Conservation (phyloP, 2,113 vertebrate genomes). For the Jaculus jaculus region DNA sequence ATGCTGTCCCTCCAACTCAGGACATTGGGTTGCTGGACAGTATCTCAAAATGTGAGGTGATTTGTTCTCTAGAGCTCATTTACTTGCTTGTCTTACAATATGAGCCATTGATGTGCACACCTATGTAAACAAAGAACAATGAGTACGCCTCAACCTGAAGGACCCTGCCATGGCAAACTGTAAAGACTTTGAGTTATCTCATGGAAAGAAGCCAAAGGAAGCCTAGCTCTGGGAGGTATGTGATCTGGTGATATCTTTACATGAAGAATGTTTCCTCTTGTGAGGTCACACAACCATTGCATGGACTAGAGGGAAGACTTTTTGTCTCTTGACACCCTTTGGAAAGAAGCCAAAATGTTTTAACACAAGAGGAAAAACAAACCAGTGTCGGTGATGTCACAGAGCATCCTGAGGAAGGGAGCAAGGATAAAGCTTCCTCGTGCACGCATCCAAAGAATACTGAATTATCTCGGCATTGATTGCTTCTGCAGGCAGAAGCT, state of each 20-base stretch:
- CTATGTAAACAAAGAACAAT: not conserved
- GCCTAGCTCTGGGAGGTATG: not conserved
- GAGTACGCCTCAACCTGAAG: not conserved
- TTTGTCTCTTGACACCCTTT: conserved; percentile 43
- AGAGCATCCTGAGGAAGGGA: conserved; percentile 66
- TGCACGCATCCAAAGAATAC: conserved; percentile 45
- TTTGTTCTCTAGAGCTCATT: not conserved
- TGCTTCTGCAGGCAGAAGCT: conserved; percentile 62
- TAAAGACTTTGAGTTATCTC: not conserved
- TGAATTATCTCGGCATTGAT: conserved; percentile 46
- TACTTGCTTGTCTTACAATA: not conserved
- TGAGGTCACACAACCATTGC: not conserved
- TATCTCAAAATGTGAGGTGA: not conserved
- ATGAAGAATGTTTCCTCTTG: not conserved
- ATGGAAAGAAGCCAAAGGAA: not conserved
- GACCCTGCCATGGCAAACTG: not conserved
- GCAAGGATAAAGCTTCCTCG: conserved; percentile 62
- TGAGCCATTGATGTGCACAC: not conserved
- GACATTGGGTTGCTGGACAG: not conserved
- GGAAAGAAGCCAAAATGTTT: conserved; percentile 63
- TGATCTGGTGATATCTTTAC: not conserved
- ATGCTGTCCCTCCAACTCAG: not conserved
- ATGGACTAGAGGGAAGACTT: not conserved
- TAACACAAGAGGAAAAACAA: conserved; percentile 63
- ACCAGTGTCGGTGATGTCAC: conserved; percentile 49